Evolutionary conservation across 2,113 vertebrate genomes (phyloP).

Genomic region (Thryonomys swinderianus): DNA sequence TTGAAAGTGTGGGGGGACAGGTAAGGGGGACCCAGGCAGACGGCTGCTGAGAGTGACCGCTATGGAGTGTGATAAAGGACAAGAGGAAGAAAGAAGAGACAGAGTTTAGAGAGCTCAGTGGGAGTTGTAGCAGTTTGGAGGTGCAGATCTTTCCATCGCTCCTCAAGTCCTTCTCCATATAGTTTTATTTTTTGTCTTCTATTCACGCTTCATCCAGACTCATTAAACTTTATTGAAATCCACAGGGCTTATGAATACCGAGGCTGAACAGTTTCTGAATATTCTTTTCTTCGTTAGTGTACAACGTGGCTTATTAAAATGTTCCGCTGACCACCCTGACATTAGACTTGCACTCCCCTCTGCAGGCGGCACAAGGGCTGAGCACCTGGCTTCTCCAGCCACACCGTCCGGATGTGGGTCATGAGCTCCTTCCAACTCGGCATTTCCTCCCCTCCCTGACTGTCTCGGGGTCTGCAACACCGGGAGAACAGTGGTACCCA

Average conservation of each 20-base stretch:
- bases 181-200: slow-evolving; percentile 6
- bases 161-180: background rate
- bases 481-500: background rate
- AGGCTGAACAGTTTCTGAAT: background rate
- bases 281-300: background rate
- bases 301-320: background rate
- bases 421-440: background rate
- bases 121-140: background rate
- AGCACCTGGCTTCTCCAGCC: background rate
- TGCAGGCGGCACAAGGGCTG: background rate
- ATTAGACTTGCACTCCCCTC: background rate
- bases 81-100: background rate
- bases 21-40: background rate
- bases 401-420: background rate
- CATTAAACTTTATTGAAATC: background rate
- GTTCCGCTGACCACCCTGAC: background rate
- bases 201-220: background rate
- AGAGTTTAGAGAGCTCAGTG: background rate
- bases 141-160: background rate
- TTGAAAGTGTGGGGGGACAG: background rate
- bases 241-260: background rate
- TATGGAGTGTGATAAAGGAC: background rate
- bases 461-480: background rate
- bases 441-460: background rate
- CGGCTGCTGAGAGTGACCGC: background rate